Percentiles rank a stretch among this genome's conserved stretches.
phyloP scores from a whole-genome alignment of 2,797 vertebrate species.

The Jordanella pulchra region DNA sequence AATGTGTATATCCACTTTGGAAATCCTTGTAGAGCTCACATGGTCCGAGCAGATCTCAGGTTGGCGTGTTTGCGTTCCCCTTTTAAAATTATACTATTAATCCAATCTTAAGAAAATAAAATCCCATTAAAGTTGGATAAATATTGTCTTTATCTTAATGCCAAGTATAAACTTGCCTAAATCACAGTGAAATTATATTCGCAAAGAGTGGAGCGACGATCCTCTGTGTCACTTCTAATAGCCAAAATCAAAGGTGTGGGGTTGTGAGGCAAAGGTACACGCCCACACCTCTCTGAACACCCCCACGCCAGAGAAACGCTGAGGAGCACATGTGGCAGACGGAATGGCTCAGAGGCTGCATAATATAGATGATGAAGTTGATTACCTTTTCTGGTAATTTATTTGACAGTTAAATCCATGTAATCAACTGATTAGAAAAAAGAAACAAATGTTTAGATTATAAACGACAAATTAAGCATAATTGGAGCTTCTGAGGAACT shows the following conservation, averaged over 20 bases:
- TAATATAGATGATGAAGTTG: neutral
- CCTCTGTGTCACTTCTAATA: constrained; percentile 26
- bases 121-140: neutral
- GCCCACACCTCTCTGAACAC: constrained; percentile 36
- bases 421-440: neutral
- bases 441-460: too few relatives aligned
- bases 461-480: neutral
- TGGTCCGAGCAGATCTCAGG: constrained; percentile 19
- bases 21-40: constrained; percentile 42
- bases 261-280: constrained; percentile 36
- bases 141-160: neutral
- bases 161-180: neutral
- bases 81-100: constrained; percentile 10
- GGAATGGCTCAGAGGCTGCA: neutral
- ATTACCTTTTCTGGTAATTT: neutral
- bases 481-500: neutral
- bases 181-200: neutral
- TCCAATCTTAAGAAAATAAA: constrained; percentile 13
- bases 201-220: constrained; percentile 6
- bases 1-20: constrained; percentile 33
- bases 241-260: constrained; percentile 15
- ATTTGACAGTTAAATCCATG: neutral
- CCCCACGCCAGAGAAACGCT: neutral
- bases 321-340: neutral
- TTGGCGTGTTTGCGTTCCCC: too few relatives aligned